These are phyloP conservation scores for Elegia similella DNA, from an alignment of 2,888 invertebrate species.

Conservation along the genomic window DNA sequence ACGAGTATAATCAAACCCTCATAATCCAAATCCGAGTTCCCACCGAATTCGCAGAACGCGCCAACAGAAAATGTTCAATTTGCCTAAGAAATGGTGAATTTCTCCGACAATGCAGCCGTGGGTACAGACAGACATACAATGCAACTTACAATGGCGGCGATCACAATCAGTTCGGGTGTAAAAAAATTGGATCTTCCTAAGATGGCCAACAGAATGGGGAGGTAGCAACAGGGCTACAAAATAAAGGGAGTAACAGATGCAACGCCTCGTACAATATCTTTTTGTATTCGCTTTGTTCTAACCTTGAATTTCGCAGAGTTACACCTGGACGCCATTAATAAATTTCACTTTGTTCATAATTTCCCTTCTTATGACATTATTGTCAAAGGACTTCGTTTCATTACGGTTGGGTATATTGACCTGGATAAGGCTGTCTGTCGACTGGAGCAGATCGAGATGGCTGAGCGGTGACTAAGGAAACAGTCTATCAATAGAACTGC, in stretches of 20 bases:
- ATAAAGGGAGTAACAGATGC: background rate
- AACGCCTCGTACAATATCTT: background rate
- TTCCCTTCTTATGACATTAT: too few species aligned
- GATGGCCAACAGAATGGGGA: slow-evolving; percentile 74
- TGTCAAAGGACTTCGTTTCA: too few species aligned
- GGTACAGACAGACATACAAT: slow-evolving; percentile 44
- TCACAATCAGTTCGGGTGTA: slow-evolving; percentile 65
- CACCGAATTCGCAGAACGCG: slow-evolving; percentile 55
- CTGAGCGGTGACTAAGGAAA: too few species aligned
- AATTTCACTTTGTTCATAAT: too few species aligned
- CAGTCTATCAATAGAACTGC: too few species aligned
- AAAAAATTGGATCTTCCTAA: slow-evolving; percentile 57
- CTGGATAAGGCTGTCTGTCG: too few species aligned
- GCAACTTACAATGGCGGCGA: slow-evolving; percentile 57
- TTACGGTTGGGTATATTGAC: too few species aligned
- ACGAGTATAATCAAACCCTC: slow-evolving; percentile 34
- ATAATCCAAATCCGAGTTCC: slow-evolving; percentile 61
- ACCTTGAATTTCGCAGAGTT: too few species aligned
- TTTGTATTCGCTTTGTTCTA: too few species aligned
- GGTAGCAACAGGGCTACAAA: slow-evolving; percentile 41
- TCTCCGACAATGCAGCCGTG: slow-evolving; percentile 56
- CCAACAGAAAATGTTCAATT: slow-evolving; percentile 63
- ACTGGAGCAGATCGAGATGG: too few species aligned
- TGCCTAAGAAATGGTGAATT: slow-evolving; percentile 63
- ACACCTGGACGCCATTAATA: too few species aligned